Evolutionary conservation across 2,797 vertebrate genomes (phyloP).

Genomic region (Rhyacichthys aspro): DNA sequence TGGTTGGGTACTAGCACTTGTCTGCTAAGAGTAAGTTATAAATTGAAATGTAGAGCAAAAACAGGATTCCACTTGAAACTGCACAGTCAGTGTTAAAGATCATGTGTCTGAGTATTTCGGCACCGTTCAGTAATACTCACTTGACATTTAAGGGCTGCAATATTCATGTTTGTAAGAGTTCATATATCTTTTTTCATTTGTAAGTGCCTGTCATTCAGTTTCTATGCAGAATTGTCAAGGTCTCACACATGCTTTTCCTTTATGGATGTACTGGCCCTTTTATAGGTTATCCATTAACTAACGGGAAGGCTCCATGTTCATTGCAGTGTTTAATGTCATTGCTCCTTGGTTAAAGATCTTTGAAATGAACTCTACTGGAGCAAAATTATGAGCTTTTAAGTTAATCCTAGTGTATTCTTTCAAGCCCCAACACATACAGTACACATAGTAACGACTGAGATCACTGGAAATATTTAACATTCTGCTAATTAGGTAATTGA

Average conservation of each 20-base stretch:
- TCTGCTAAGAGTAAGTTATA: constrained; percentile 27
- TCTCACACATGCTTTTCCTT: background rate
- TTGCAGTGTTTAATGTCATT: no score
- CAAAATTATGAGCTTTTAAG: no score
- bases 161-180: constrained; percentile 8
- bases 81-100: constrained; percentile 7
- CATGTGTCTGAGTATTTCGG: background rate
- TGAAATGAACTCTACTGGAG: no score
- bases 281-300: no score
- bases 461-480: no score
- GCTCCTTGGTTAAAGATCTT: no score
- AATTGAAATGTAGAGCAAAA: constrained; percentile 31
- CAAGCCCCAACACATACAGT: no score
- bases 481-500: no score
- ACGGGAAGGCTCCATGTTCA: no score
- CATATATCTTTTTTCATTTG: background rate
- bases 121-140: constrained; percentile 1
- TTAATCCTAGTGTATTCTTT: no score
- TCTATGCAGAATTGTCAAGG: background rate
- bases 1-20: constrained; percentile 18
- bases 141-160: constrained; percentile 9
- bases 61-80: constrained; percentile 1
- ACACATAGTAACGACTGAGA: no score
- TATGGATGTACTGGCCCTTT: no score
- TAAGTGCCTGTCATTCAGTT: background rate